These are phyloP conservation scores for Platerodrilus igneus DNA, from an alignment of 2,888 invertebrate species.

Conservation along the genomic window DNA sequence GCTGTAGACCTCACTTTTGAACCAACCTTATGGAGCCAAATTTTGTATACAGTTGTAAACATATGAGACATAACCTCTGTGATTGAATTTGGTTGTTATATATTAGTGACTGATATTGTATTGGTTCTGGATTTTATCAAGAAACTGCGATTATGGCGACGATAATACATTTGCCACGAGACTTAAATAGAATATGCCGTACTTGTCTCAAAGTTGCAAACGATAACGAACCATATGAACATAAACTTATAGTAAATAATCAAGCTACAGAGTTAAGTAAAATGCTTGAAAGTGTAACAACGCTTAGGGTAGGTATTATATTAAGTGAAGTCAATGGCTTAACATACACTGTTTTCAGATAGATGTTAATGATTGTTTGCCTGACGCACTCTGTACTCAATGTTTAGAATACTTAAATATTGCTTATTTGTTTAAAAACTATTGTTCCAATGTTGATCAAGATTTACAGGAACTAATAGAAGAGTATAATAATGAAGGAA, in stretches of 20 bases:
- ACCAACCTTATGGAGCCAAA: no score
- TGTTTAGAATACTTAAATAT: conserved; percentile 28
- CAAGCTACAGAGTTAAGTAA: conserved; percentile 18
- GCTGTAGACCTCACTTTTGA: no score
- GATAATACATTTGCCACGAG: conserved; percentile 28
- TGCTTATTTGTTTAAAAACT: conserved; percentile 29
- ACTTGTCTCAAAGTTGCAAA: conserved; percentile 27
- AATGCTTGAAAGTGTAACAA: conserved; percentile 23
- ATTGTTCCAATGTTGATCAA: conserved; percentile 29
- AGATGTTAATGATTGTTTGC: conserved; percentile 29
- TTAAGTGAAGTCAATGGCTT: no score
- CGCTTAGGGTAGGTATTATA: conserved; percentile 16
- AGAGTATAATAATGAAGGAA: not conserved
- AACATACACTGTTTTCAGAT: no score
- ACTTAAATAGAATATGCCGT: conserved; percentile 29
- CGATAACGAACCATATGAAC: conserved; percentile 12
- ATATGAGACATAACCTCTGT: no score
- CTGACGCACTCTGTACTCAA: conserved; percentile 29
- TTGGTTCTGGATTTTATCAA: no score
- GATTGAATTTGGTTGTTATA: no score
- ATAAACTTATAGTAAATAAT: conserved; percentile 17
- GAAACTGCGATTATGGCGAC: conserved; percentile 25
- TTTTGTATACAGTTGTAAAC: no score
- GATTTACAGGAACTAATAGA: conserved; percentile 23
- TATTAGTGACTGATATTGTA: no score